phyloP scores from a whole-genome alignment of 2,797 vertebrate genomes.

The Trematomus bernacchii region DNA sequence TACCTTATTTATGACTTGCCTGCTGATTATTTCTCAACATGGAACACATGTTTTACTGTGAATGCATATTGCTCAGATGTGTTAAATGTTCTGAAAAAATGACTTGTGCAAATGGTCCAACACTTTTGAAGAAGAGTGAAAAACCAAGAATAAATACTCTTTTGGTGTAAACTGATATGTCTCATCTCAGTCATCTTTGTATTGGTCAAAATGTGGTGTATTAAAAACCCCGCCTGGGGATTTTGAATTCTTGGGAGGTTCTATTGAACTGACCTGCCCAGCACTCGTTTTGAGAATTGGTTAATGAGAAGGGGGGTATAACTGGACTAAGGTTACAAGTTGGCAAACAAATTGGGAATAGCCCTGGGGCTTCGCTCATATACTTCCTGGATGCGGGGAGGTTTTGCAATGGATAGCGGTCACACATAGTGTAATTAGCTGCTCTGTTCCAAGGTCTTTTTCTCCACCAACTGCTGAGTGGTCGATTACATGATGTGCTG shows the following conservation, averaged over 20 bases:
- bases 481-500: slow-evolving; percentile 74
- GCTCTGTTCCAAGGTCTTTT: slow-evolving; percentile 63
- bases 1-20: slow-evolving; percentile 89
- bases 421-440: slow-evolving; percentile 68
- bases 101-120: slow-evolving; percentile 84
- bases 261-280: slow-evolving; percentile 28
- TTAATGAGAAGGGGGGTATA: slow-evolving; percentile 48
- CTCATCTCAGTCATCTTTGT: slow-evolving; percentile 52
- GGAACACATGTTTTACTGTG: slow-evolving; percentile 78
- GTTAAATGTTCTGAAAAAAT: slow-evolving; percentile 80
- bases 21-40: slow-evolving; percentile 82
- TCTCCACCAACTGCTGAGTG: slow-evolving; percentile 72
- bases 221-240: neutral
- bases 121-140: slow-evolving; percentile 87
- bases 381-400: slow-evolving; percentile 55
- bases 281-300: slow-evolving; percentile 59
- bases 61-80: slow-evolving; percentile 70
- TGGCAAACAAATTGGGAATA: slow-evolving; percentile 59
- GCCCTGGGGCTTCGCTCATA: slow-evolving; percentile 57
- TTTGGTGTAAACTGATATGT: slow-evolving; percentile 82
- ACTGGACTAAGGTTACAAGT: slow-evolving; percentile 34
- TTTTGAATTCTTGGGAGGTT: slow-evolving; percentile 33
- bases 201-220: neutral
- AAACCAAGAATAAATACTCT: slow-evolving; percentile 89
- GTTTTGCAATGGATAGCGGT: slow-evolving; percentile 72